Conservation (phyloP, 2,113 vertebrate species). For the Mirounga angustirostris region DNA sequence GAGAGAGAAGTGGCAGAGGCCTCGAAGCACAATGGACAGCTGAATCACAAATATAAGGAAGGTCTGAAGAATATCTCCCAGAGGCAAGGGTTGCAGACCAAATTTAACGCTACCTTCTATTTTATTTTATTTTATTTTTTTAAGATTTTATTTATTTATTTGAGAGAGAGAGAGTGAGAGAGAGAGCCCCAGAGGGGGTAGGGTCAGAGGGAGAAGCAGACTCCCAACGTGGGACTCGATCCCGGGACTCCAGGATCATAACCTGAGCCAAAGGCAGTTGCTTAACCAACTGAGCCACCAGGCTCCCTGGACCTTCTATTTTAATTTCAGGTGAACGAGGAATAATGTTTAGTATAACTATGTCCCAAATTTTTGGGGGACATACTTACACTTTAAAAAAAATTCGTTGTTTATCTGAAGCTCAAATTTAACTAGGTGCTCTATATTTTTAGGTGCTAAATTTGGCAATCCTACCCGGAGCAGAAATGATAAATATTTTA, state of each 20-base stretch:
- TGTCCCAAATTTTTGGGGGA: neutral
- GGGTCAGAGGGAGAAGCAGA: too few species aligned
- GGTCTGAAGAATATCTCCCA: neutral
- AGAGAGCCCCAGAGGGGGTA: too few species aligned
- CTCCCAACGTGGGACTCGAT: too few species aligned
- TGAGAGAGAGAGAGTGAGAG: too few species aligned
- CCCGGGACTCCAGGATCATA: too few species aligned
- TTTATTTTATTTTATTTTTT: neutral
- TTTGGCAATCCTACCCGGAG: neutral
- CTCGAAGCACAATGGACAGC: neutral
- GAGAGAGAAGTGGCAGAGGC: neutral
- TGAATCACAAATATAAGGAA: neutral
- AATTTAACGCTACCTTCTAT: neutral
- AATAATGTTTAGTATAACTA: slow-evolving; percentile 15
- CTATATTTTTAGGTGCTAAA: slow-evolving; percentile 47
- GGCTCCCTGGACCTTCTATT: neutral
- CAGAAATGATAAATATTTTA: slow-evolving; percentile 59
- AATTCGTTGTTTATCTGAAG: neutral
- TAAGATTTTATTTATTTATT: too few species aligned
- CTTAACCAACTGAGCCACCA: too few species aligned
- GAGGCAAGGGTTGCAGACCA: too few species aligned
- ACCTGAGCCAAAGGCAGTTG: too few species aligned
- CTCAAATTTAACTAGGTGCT: neutral
- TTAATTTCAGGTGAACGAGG: slow-evolving; percentile 16
- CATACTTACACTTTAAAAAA: neutral